These are phyloP conservation scores for Columba livia DNA, from an alignment of 2,113 vertebrate species.

Conservation along the genomic window DNA sequence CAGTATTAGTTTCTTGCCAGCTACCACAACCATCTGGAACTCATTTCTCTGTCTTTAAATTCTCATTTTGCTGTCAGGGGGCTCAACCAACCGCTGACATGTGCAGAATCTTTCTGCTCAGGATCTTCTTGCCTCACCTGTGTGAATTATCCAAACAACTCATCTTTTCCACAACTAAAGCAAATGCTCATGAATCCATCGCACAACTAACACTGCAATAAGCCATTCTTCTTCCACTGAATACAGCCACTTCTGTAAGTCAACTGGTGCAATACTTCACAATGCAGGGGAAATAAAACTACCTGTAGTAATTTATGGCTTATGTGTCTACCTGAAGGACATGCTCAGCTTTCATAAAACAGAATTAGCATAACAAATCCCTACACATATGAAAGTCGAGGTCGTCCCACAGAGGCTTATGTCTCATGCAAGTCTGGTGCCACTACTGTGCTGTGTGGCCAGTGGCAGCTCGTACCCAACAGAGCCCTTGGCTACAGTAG, in stretches of 20 bases:
- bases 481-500: neutral
- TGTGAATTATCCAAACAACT: neutral
- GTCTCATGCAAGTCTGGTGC: neutral
- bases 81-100: neutral
- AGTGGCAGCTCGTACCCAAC: neutral
- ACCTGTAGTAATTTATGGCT: neutral
- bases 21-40: constrained; percentile 61
- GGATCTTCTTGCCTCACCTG: neutral
- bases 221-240: neutral
- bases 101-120: neutral
- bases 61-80: neutral
- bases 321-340: neutral
- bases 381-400: neutral
- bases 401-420: neutral
- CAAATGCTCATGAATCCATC: neutral
- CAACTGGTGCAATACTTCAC: fast-evolving
- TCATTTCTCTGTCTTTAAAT: constrained; percentile 27
- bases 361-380: neutral
- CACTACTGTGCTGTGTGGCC: neutral
- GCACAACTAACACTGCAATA: neutral
- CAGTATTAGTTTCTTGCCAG: constrained; percentile 35
- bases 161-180: neutral
- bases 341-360: neutral
- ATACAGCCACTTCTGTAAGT: neutral
- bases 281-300: neutral